A percentile compares a stretch with the other conserved stretches of the same genome.
Evolutionary conservation across 2,888 invertebrate species (phyloP).

Genomic region (Epirrita christyi): DNA sequence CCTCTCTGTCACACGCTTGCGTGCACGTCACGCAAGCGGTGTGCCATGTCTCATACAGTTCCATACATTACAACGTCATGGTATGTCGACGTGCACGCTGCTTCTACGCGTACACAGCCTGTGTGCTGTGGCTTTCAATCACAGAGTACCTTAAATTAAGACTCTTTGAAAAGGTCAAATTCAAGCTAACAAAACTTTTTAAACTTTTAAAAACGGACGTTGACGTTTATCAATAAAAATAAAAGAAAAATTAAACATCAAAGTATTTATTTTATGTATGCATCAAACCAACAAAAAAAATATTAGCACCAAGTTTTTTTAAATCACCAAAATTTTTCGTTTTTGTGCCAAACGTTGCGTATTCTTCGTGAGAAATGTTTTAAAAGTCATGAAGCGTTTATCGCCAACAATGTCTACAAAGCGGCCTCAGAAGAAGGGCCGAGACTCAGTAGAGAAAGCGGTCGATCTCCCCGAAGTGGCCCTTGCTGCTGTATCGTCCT

Average conservation of each 20-base stretch:
- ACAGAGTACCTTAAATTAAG: no score
- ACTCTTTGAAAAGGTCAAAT: no score
- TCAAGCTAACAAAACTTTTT: neutral
- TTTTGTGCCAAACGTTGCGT: constrained; percentile 50
- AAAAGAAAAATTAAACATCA: neutral
- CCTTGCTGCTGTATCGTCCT: constrained; percentile 69
- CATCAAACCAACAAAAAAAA: constrained; percentile 33
- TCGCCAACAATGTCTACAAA: constrained; percentile 51
- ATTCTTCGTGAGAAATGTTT: constrained; percentile 54
- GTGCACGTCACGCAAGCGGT: no score
- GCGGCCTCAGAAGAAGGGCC: constrained; percentile 51
- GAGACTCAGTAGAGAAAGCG: constrained; percentile 47
- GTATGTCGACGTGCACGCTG: no score
- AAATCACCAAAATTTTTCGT: constrained; percentile 66
- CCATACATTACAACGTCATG: no score
- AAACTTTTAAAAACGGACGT: neutral
- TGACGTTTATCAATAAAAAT: neutral
- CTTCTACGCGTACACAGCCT: no score
- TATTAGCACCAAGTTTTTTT: constrained; percentile 24
- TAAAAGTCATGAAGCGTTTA: constrained; percentile 49
- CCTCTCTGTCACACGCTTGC: no score
- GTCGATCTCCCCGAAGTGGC: constrained; percentile 66
- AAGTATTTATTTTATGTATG: no score
- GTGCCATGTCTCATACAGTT: no score
- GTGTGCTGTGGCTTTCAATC: no score